These are phyloP conservation scores for Tenodera sinensis DNA, from an alignment of 2,888 invertebrate species.

Conservation along the genomic window DNA sequence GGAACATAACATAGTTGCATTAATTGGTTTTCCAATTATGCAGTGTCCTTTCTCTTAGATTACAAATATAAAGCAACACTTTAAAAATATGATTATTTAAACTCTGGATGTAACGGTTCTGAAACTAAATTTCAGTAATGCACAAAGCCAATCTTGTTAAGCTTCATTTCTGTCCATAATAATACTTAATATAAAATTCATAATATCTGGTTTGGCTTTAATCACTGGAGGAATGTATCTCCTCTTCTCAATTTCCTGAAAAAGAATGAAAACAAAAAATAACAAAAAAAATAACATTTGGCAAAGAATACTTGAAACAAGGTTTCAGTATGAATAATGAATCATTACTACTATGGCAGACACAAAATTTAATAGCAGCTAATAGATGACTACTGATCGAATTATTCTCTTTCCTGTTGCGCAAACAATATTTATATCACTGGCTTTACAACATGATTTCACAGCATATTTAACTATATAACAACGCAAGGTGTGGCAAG, in stretches of 20 bases:
- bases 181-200: background rate
- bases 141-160: background rate
- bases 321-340: too few relatives aligned
- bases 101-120: background rate
- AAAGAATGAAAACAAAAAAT: background rate
- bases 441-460: too few relatives aligned
- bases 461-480: too few relatives aligned
- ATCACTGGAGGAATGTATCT: background rate
- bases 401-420: too few relatives aligned
- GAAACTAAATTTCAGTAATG: background rate
- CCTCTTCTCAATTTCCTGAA: background rate
- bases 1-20: background rate
- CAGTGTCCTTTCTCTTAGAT: background rate
- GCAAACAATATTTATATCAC: too few relatives aligned
- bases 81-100: background rate
- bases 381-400: too few relatives aligned
- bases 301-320: too few relatives aligned
- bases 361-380: too few relatives aligned
- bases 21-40: background rate
- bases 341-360: too few relatives aligned
- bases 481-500: too few relatives aligned
- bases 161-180: background rate
- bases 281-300: background rate
- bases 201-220: background rate
- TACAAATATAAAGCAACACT: background rate